A percentile compares a stretch with the other conserved stretches of the same genome.
Evolutionary conservation across 2,888 invertebrate species (phyloP).

Genomic region (Pollenia griseotomentosa): DNA sequence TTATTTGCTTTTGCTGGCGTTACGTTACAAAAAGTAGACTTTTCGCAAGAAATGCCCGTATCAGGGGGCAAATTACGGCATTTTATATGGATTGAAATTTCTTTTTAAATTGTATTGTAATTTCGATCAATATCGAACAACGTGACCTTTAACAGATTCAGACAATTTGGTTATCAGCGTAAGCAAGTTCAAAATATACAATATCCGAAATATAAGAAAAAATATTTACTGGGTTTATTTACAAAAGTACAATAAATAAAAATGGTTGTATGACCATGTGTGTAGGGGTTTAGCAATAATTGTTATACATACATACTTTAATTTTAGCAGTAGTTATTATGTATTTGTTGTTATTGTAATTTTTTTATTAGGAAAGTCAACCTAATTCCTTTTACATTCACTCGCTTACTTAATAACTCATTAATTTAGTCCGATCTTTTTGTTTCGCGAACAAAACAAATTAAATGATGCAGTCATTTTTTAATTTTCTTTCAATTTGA

Average conservation of each 20-base stretch:
- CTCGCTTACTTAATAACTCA: neutral
- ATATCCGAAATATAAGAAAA: no score
- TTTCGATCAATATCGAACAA: no score
- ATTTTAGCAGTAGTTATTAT: neutral
- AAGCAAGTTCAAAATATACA: no score
- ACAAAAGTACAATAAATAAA: constrained; percentile 7
- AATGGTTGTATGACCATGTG: neutral
- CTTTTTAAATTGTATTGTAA: no score
- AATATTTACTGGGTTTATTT: neutral
- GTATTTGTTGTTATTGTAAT: neutral
- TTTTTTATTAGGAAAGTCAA: neutral
- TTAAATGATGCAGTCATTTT: neutral
- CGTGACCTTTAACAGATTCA: no score
- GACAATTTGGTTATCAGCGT: no score
- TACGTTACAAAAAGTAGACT: no score
- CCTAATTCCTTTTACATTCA: neutral
- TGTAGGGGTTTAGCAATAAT: constrained; percentile 2
- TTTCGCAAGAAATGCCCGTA: no score
- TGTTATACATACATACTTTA: neutral
- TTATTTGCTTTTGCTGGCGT: no score
- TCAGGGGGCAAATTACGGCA: no score
- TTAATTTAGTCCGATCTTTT: constrained; percentile 3
- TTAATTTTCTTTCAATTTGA: neutral
- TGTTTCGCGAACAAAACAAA: neutral
- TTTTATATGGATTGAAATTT: no score